Percentiles rank a stretch among this genome's conserved stretches.
Conservation (phyloP, 2,888 invertebrate species). For the Parasteatoda lunata region DNA sequence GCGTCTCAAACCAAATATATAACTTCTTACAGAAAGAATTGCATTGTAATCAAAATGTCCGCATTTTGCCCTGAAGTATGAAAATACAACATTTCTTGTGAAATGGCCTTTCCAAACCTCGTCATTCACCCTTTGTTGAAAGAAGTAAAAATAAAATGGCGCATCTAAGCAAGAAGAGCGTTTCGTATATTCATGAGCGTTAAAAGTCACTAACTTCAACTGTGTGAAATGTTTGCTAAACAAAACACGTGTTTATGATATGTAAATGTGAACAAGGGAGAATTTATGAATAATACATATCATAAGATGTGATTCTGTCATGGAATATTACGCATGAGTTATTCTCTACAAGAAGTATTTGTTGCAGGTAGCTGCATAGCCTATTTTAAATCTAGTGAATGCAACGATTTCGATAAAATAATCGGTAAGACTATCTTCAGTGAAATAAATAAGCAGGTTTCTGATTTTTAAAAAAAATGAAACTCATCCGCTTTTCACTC, state of each 20-base stretch:
- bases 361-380: too few relatives aligned
- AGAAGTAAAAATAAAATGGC: not conserved
- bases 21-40: too few relatives aligned
- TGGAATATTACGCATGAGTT: constrained; percentile 56
- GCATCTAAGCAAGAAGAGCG: not conserved
- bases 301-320: constrained; percentile 46
- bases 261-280: constrained; percentile 34
- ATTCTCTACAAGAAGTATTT: constrained; percentile 35
- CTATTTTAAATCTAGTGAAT: too few relatives aligned
- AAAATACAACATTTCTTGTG: too few relatives aligned
- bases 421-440: too few relatives aligned
- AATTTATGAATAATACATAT: constrained; percentile 54
- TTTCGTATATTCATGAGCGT: constrained; percentile 45
- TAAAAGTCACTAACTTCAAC: constrained; percentile 31
- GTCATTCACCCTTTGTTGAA: constrained; percentile 22
- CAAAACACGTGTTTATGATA: constrained; percentile 62
- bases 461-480: too few relatives aligned
- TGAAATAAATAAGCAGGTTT: too few relatives aligned
- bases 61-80: too few relatives aligned
- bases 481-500: too few relatives aligned
- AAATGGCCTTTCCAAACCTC: constrained; percentile 34
- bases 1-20: too few relatives aligned
- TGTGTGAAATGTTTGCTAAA: constrained; percentile 33
- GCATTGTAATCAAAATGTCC: too few relatives aligned
- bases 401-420: too few relatives aligned